phyloP scores from a whole-genome alignment of 2,113 vertebrate genomes.

The Apteryx mantelli region DNA sequence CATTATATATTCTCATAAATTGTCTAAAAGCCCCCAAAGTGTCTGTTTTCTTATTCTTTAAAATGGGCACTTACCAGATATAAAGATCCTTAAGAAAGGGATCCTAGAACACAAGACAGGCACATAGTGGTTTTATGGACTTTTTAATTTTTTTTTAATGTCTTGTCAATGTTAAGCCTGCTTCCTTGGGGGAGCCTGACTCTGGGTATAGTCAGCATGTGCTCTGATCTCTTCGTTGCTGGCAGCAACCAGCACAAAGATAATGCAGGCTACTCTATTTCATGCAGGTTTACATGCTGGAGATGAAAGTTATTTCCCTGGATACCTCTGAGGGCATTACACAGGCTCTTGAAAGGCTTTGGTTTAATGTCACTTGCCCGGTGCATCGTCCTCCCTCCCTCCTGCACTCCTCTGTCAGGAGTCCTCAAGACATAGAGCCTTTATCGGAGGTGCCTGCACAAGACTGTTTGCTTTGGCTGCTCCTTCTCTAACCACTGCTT shows the following conservation, averaged over 20 bases:
- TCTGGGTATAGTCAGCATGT: background rate
- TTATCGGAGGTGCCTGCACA: background rate
- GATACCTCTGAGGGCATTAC: background rate
- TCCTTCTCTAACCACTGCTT: background rate
- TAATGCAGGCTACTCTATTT: background rate
- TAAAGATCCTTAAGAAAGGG: background rate
- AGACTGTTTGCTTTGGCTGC: background rate
- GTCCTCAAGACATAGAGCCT: background rate
- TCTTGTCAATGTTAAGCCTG: background rate
- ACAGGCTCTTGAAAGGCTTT: background rate
- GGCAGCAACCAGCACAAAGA: background rate
- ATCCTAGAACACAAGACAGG: background rate
- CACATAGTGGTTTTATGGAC: background rate
- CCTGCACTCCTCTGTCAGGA: background rate
- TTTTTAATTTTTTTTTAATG: fast-evolving
- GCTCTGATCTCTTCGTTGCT: background rate
- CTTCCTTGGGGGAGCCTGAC: background rate
- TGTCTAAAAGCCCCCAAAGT: background rate
- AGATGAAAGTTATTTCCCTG: background rate
- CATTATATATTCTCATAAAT: background rate
- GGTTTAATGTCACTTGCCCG: background rate
- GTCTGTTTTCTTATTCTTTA: background rate
- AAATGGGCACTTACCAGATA: background rate
- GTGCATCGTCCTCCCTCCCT: background rate
- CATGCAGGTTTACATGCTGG: background rate